A percentile compares a stretch with the other conserved stretches of the same genome.
phyloP scores from a whole-genome alignment of 2,113 vertebrate genomes.

The Galbula dea region DNA sequence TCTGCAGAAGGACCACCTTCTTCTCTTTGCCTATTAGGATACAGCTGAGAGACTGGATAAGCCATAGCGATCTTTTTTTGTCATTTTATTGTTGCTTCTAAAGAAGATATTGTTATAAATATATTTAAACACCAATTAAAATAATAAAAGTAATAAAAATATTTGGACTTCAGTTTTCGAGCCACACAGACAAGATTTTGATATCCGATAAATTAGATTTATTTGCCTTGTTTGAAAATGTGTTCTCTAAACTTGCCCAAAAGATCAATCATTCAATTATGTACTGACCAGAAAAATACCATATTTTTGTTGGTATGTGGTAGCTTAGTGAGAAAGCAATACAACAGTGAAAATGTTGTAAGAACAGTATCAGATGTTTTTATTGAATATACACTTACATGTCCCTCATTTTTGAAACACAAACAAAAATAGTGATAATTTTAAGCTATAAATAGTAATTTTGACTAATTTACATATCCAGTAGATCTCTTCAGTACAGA shows the following conservation, averaged over 20 bases:
- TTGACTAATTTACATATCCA: neutral
- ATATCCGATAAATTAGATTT: neutral
- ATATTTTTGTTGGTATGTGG: neutral
- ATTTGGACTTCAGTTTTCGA: neutral
- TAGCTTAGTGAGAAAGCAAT: neutral
- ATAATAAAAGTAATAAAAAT: neutral
- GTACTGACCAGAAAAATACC: neutral
- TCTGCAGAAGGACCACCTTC: neutral
- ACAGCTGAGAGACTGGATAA: neutral
- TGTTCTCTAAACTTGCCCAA: neutral
- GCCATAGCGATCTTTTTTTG: neutral
- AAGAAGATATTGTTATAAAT: neutral
- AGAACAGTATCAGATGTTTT: neutral
- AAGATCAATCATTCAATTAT: neutral
- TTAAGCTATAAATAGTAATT: neutral
- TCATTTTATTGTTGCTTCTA: neutral
- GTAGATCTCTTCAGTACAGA: neutral
- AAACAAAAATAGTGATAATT: neutral
- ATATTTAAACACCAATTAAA: neutral
- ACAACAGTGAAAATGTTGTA: neutral
- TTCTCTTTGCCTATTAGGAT: neutral
- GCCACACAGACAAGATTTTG: neutral
- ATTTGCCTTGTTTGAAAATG: neutral
- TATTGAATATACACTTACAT: neutral
- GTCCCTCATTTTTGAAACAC: neutral